Percentiles rank a stretch among this genome's conserved stretches.
phyloP scores from a whole-genome alignment of 2,113 vertebrate species.

The Sinocyclocheilus anophthalmus region DNA sequence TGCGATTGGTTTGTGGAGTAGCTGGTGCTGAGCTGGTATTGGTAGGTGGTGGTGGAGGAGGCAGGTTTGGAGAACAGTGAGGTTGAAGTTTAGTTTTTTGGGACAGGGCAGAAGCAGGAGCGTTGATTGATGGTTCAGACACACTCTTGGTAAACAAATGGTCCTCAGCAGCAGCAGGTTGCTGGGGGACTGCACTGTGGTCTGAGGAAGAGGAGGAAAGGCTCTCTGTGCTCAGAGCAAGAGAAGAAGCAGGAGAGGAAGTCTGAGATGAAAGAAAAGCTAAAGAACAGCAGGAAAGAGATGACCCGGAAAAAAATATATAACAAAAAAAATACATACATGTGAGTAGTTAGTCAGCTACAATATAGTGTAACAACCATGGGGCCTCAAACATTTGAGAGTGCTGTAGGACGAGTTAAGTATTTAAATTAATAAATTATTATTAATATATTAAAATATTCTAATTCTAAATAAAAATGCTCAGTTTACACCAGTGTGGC shows the following conservation, averaged over 20 bases:
- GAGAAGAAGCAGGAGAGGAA: conserved; percentile 87
- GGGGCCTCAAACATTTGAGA: background rate
- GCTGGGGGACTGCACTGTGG: conserved; percentile 63
- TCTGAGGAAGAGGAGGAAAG: conserved; percentile 81
- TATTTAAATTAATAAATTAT: background rate
- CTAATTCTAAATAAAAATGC: background rate
- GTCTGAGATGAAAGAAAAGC: conserved; percentile 80
- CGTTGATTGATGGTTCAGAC: conserved; percentile 87
- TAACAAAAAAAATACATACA: conserved; percentile 15
- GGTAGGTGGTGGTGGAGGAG: conserved; percentile 54
- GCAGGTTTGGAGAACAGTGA: conserved; percentile 51
- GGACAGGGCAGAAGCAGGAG: conserved; percentile 61
- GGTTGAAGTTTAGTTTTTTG: conserved; percentile 61
- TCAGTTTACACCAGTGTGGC: background rate
- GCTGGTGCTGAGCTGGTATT: conserved; percentile 76
- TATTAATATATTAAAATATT: too few species aligned
- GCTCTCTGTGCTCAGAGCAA: conserved; percentile 91
- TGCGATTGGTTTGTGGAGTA: conserved; percentile 75
- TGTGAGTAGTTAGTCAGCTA: background rate
- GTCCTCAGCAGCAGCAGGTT: conserved; percentile 54
- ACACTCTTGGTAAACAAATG: conserved; percentile 76
- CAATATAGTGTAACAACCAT: background rate
- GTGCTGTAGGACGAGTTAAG: background rate
- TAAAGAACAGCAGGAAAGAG: conserved; percentile 54
- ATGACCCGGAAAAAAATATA: conserved; percentile 26